Percentiles rank a stretch among this genome's conserved stretches.
These are phyloP conservation scores for Uloborus diversus DNA, from an alignment of 1,140 invertebrate genomes.

Conservation along the genomic window DNA sequence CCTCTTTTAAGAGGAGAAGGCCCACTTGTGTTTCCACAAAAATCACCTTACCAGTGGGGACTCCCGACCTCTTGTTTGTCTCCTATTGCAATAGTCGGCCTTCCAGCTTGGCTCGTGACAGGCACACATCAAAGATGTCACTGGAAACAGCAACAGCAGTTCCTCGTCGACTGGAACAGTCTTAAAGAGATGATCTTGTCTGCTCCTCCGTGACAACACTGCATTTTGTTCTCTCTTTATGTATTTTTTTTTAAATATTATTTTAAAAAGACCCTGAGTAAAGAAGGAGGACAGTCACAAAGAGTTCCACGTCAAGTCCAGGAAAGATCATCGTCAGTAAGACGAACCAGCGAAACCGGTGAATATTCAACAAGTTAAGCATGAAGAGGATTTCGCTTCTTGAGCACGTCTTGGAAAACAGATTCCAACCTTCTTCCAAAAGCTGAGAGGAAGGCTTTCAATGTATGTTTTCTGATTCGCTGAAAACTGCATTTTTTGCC, in stretches of 20 bases:
- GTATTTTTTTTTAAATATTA: slow-evolving; percentile 35
- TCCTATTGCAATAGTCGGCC: slow-evolving; percentile 47
- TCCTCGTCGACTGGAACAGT: slow-evolving; percentile 25
- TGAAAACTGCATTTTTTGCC: neutral
- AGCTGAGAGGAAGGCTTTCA: neutral
- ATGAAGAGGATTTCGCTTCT: slow-evolving; percentile 39
- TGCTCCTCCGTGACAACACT: slow-evolving; percentile 33
- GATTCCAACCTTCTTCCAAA: slow-evolving; percentile 5
- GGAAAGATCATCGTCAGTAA: slow-evolving; percentile 16
- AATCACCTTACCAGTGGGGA: slow-evolving; percentile 53
- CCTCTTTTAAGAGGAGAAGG: slow-evolving; percentile 38
- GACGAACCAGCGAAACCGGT: slow-evolving; percentile 15
- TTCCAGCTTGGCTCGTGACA: slow-evolving; percentile 38
- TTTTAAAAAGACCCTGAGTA: slow-evolving; percentile 56
- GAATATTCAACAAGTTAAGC: slow-evolving; percentile 3
- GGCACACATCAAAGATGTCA: slow-evolving; percentile 4
- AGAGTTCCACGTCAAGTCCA: slow-evolving; percentile 33
- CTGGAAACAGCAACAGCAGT: neutral
- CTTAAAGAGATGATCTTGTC: slow-evolving; percentile 24
- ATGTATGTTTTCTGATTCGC: neutral
- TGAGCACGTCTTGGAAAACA: slow-evolving; percentile 43
- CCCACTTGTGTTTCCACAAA: slow-evolving; percentile 53
- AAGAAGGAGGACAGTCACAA: slow-evolving; percentile 54
- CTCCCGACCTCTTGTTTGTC: slow-evolving; percentile 41
- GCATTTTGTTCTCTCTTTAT: slow-evolving; percentile 52